These are phyloP conservation scores for Agrotis exclamationis DNA, from an alignment of 2,888 invertebrate genomes.

Conservation along the genomic window DNA sequence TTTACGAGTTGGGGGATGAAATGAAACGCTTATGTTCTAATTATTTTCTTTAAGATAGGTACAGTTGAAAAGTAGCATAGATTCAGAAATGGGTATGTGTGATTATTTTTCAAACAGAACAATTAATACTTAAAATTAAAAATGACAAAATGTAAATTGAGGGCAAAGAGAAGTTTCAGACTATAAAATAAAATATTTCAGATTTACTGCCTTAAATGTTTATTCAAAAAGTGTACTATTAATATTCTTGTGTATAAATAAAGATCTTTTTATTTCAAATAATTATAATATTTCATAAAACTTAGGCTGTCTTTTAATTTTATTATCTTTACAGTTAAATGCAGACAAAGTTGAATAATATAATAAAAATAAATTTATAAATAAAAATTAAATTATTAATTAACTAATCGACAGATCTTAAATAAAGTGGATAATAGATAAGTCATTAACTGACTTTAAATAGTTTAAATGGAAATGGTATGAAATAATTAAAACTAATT, in stretches of 20 bases:
- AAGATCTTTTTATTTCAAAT: neutral
- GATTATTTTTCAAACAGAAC: neutral
- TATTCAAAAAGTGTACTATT: neutral
- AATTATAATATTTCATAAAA: constrained; percentile 4
- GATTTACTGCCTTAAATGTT: neutral
- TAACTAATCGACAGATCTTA: constrained; percentile 31
- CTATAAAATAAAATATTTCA: constrained; percentile 5
- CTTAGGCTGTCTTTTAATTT: constrained; percentile 35
- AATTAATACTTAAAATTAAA: neutral
- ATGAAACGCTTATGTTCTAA: neutral
- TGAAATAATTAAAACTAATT: constrained; percentile 21
- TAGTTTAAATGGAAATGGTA: neutral
- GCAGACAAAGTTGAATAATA: constrained; percentile 41
- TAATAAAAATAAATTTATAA: constrained; percentile 16
- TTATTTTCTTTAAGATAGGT: neutral
- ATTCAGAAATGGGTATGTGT: neutral
- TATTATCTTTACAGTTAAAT: constrained; percentile 36
- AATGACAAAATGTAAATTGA: neutral
- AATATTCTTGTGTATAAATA: neutral
- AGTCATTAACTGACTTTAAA: neutral
- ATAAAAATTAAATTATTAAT: constrained; percentile 4
- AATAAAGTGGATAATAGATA: constrained; percentile 12
- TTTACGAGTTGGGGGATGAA: constrained; percentile 34
- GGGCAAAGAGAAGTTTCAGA: neutral
- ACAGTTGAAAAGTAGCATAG: neutral